A percentile compares a stretch with the other conserved stretches of the same genome.
These are phyloP conservation scores for Baccha elongata DNA, from an alignment of 2,888 invertebrate species.

Conservation along the genomic window DNA sequence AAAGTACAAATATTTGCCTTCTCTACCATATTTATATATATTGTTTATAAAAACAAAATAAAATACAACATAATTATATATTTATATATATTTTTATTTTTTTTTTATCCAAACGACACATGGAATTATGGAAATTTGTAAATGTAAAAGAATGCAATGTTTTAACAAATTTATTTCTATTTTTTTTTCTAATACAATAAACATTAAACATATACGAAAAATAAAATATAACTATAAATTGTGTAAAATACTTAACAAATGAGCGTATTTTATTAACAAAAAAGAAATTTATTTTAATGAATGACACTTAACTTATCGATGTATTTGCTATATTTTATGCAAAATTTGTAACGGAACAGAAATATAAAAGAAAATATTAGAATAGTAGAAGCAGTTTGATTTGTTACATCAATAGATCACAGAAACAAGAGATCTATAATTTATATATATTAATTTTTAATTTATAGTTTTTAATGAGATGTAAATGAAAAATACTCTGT, in stretches of 20 bases:
- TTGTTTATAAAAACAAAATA: slow-evolving; percentile 33
- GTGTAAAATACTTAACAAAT: slow-evolving; percentile 69
- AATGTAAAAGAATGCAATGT: slow-evolving; percentile 20
- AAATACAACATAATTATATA: slow-evolving; percentile 53
- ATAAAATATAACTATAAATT: slow-evolving; percentile 25
- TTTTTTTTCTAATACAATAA: slow-evolving; percentile 29
- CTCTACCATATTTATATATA: slow-evolving; percentile 46
- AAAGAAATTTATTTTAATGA: slow-evolving; percentile 26
- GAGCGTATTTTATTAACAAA: slow-evolving; percentile 47
- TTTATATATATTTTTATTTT: slow-evolving; percentile 18
- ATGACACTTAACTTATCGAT: slow-evolving; percentile 47
- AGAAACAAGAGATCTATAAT: too few relatives aligned
- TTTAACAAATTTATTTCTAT: slow-evolving; percentile 28
- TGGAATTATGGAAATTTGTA: slow-evolving; percentile 34
- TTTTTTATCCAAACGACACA: slow-evolving; percentile 36
- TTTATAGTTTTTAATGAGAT: too few relatives aligned
- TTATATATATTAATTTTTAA: too few relatives aligned
- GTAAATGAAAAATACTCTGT: too few relatives aligned
- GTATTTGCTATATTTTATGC: slow-evolving; percentile 17
- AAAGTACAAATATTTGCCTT: slow-evolving; percentile 21
- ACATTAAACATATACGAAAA: slow-evolving; percentile 23
- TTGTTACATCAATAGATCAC: background rate
- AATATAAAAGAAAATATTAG: background rate
- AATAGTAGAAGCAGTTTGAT: background rate
- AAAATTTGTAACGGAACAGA: background rate